phyloP scores from a whole-genome alignment of 2,797 vertebrate genomes.

The Anableps anableps region DNA sequence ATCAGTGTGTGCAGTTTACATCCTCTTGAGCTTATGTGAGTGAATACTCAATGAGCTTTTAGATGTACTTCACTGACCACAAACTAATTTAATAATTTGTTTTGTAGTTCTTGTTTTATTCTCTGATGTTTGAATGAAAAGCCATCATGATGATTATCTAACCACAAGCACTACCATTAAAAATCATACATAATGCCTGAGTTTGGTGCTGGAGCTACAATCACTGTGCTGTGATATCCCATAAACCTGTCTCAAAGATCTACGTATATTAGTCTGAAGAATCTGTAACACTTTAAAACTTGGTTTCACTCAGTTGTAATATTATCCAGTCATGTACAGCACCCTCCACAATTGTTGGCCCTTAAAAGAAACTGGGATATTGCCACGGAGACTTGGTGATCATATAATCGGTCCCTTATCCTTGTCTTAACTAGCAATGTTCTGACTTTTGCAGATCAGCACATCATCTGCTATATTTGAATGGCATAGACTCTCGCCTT shows the following conservation, averaged over 20 bases:
- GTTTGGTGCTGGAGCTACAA: conserved; percentile 31
- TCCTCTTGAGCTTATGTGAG: conserved; percentile 29
- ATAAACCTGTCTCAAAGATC: neutral
- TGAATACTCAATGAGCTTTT: conserved; percentile 22
- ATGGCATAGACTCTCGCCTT: neutral
- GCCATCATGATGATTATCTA: conserved; percentile 5
- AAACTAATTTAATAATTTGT: conserved; percentile 12
- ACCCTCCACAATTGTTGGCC: neutral
- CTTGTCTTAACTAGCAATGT: neutral
- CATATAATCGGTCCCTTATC: neutral
- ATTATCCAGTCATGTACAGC: neutral
- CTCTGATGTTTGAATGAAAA: conserved; percentile 15
- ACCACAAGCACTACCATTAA: conserved; percentile 18
- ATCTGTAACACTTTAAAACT: neutral
- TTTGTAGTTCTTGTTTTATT: conserved; percentile 24
- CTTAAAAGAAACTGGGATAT: neutral
- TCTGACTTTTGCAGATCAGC: neutral
- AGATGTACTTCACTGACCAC: conserved; percentile 26
- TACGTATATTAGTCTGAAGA: neutral
- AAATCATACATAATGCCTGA: conserved; percentile 5
- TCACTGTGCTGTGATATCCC: neutral
- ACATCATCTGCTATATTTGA: neutral
- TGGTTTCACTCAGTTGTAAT: neutral
- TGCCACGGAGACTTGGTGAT: neutral
- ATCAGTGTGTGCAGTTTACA: conserved; percentile 36